phyloP scores from a whole-genome alignment of 2,888 invertebrate species.

The Argynnis bischoffii region DNA sequence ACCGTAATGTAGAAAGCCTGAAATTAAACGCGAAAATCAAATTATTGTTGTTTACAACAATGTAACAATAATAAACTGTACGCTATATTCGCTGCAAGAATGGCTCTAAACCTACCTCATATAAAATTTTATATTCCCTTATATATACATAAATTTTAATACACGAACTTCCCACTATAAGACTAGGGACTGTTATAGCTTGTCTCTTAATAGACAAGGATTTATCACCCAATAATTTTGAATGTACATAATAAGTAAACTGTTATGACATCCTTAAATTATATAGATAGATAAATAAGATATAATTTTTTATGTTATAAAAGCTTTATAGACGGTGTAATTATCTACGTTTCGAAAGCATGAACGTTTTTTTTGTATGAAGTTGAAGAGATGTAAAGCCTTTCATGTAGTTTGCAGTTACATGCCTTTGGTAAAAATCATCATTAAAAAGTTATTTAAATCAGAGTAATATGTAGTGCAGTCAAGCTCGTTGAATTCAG shows the following conservation, averaged over 20 bases:
- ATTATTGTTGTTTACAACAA: constrained; percentile 30
- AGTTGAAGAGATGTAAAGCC: no score
- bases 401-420: no score
- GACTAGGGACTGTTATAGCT: constrained; percentile 1
- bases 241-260: constrained; percentile 28
- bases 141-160: constrained; percentile 11
- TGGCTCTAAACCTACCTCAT: constrained; percentile 44
- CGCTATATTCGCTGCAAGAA: constrained; percentile 42
- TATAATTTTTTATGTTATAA: constrained; percentile 9
- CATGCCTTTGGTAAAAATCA: no score
- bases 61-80: constrained; percentile 31
- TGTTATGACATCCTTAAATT: constrained; percentile 24
- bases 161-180: background rate
- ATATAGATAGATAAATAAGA: background rate
- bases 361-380: no score
- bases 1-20: background rate
- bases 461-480: no score
- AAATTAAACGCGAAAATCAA: constrained; percentile 34
- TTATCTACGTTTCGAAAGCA: background rate
- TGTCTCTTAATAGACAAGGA: constrained; percentile 40
- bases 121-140: constrained; percentile 33
- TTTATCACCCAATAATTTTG: constrained; percentile 50
- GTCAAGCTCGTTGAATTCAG: no score
- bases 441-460: no score
- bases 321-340: constrained; percentile 1